A percentile compares a stretch with the other conserved stretches of the same genome.
Conservation (phyloP, 1,140 invertebrate species). For the Mylabris phalerata region DNA sequence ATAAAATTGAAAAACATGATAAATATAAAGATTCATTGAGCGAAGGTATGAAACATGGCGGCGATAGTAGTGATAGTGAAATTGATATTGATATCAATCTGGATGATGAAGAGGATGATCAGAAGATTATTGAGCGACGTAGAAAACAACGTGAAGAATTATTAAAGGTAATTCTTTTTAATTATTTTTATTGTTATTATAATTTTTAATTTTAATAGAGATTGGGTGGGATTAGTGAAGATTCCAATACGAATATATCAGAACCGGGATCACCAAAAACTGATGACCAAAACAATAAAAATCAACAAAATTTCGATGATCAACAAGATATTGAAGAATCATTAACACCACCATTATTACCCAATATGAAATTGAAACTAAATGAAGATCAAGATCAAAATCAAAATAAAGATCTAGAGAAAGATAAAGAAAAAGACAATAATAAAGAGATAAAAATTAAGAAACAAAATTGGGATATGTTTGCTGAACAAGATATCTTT, state of each 20-base stretch:
- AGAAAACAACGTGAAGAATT: slow-evolving; percentile 86
- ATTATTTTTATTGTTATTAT: neutral
- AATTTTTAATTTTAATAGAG: slow-evolving; percentile 38
- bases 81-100: slow-evolving; percentile 68
- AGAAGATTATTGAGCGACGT: slow-evolving; percentile 85
- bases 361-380: slow-evolving; percentile 37
- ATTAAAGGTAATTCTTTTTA: slow-evolving; percentile 56
- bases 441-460: slow-evolving; percentile 46
- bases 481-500: slow-evolving; percentile 83
- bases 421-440: slow-evolving; percentile 44
- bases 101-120: slow-evolving; percentile 86
- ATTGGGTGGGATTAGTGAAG: slow-evolving; percentile 53
- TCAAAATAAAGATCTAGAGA: slow-evolving; percentile 40
- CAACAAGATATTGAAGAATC: slow-evolving; percentile 39
- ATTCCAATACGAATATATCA: slow-evolving; percentile 45
- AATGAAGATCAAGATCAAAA: slow-evolving; percentile 31
- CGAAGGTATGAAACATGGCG: slow-evolving; percentile 63
- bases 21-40: slow-evolving; percentile 79
- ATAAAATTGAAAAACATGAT: slow-evolving; percentile 47
- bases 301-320: slow-evolving; percentile 29
- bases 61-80: slow-evolving; percentile 53
- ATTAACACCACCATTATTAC: slow-evolving; percentile 40
- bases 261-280: slow-evolving; percentile 9
- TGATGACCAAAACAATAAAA: slow-evolving; percentile 14
- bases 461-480: slow-evolving; percentile 74